Evolutionary conservation across 2,797 vertebrate genomes (phyloP), one percentile per base, ranked within the genome.

Genomic region (Tympanoctomys barrerae): DNA sequence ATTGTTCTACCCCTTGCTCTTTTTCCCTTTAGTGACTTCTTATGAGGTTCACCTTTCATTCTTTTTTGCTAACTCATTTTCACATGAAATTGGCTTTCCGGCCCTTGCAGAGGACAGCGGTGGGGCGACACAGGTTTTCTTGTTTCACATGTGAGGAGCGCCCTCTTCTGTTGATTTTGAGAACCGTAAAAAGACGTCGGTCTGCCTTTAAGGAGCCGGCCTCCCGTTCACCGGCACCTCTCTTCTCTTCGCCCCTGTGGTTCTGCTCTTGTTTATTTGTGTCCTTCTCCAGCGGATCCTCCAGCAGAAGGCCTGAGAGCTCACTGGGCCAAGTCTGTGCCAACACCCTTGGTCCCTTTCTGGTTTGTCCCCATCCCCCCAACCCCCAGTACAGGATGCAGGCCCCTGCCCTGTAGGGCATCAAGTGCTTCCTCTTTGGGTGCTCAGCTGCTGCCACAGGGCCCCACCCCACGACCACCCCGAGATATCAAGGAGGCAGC

Each of bases 151-250:
- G n/a, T 89, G 75, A 62, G 62, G 75, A 52, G 77, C 1, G n/a
- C 96, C 95, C 95, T 95, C 97, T 97, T 97, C 94, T 80, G 95
- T 64, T 87, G 42, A 77, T 36, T 93, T 88, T 83, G 80, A 87
- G 84, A 94, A 95, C 24, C 39, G 80, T 28, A 33, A 82, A 49
- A 59, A 59, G 52, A 13, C 54, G 49, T 84, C 12, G 1, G 5
- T 24, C 78, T 71, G 5, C 18, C 87, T 57, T 62, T 39, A n/a
- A n/a, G 18, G 14, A 21, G 86, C 11, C 57, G 19, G 54, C 92
- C 54, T 52, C 26, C 16, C 19, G 36, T 70, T 92, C 5, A 39
- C 64, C 7, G 46, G 26, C 21, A 28, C 24, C 59, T 86, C 52
- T 70, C 28, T 61, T 91, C 21, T 87, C 39, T 39, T 39, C 62